Base-by-base conservation (phyloP, 2,797 vertebrate species). In the Xenentodon cancila region DNA sequence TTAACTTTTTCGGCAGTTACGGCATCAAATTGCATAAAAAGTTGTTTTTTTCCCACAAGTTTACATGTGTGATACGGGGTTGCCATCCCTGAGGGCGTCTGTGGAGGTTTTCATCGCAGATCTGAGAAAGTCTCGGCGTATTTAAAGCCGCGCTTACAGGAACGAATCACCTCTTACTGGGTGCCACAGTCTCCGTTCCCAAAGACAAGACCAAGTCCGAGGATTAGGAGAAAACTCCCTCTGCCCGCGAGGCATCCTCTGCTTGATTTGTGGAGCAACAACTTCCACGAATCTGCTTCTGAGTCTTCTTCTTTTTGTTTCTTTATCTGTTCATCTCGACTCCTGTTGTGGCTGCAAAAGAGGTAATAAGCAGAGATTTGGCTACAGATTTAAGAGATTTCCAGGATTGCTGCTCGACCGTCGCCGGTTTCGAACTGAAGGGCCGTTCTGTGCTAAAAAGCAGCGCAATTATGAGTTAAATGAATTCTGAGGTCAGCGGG, bases 381-480 rank as follows among this genome's bases (percentile, higher is more conserved):
- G 61, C 34, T 1, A 57, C 25, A 63, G 44, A 71, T 66, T 57
- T 27, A 25, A 60, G 16, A 22, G 55, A 71, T 77, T 68, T 75
- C 27, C 62, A 56, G 59, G 69, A 44, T 22, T 59, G 20, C 27
- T 47, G 63, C 48, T 43, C 44, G n/a, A 9, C 32, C 8, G 32
- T 32, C 9, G 32, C 32, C 1, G 34, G n/a, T 72, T 58, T 69
- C 34, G 54, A 22, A 70, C 72, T 75, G 73, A 75, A 68, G 66
- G 44, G 4, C 37, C 42, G 57, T 70, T 81, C 79, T 75, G 71
- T 17, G 46, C 16, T 67, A 25, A 55, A 64, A 56, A 75, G 60
- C 55, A 19, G 2, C 53, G 69, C 71, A 79, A 84, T 88, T 86
- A 79, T 72, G 86, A 91, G 89, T 86, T 89, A 89, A 91, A 87